A percentile compares a stretch with the other conserved stretches of the same genome.
Conservation (phyloP, 2,113 vertebrate genomes). For the Neopipo cinnamomea region DNA sequence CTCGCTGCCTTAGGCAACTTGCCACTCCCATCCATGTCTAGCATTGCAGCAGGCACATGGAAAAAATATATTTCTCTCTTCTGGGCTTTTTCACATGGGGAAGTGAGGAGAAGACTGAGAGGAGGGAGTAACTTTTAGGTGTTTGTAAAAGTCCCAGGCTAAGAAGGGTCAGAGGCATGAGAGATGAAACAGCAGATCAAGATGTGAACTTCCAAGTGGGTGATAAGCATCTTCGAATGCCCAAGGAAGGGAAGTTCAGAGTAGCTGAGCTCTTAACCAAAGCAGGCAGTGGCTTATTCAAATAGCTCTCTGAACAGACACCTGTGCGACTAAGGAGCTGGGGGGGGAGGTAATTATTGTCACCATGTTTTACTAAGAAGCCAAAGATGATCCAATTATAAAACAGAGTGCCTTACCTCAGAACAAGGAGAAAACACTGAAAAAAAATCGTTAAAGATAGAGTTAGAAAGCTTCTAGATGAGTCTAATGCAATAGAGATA, state of each 20-base stretch:
- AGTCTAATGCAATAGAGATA: slow-evolving; percentile 5
- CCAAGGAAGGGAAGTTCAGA: not conserved
- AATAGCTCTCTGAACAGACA: not conserved
- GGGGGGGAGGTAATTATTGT: not conserved
- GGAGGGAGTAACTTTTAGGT: not conserved
- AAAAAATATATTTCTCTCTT: not conserved
- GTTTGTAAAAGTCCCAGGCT: not conserved
- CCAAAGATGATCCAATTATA: slow-evolving; percentile 41
- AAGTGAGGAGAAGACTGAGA: not conserved
- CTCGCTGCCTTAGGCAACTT: not conserved
- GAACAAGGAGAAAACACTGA: slow-evolving; percentile 5
- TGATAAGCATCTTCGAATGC: fast-evolving
- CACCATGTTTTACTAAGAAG: not conserved
- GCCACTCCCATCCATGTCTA: not conserved
- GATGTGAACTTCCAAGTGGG: not conserved
- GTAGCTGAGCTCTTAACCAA: not conserved
- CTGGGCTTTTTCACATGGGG: not conserved
- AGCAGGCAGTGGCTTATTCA: not conserved
- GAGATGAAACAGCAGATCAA: not conserved
- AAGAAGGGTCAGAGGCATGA: not conserved
- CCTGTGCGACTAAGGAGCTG: not conserved
- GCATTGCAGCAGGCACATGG: not conserved
- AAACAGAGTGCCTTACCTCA: not conserved
- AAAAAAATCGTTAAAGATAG: slow-evolving; percentile 35
- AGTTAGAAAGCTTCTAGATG: slow-evolving; percentile 46